phyloP scores from a whole-genome alignment of 1,140 invertebrate genomes.

The Heliconius eleuchia region DNA sequence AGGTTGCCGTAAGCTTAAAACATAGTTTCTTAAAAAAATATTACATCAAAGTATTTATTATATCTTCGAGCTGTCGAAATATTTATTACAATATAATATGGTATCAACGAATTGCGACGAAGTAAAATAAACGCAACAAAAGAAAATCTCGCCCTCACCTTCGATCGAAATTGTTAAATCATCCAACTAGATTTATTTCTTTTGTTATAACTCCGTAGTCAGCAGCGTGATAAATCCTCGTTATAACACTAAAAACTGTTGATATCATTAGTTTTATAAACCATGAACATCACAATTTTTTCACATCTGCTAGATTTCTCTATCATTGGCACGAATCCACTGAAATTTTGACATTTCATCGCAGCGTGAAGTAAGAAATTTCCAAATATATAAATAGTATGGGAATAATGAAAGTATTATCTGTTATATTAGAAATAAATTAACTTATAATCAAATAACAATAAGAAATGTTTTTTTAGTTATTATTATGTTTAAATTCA shows the following conservation, averaged over 20 bases:
- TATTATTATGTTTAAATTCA: background rate
- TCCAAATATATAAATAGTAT: conserved; percentile 30
- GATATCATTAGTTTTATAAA: conserved; percentile 54
- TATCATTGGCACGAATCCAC: conserved; percentile 69
- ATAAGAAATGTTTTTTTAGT: background rate
- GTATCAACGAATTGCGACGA: conserved; percentile 39
- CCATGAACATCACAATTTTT: conserved; percentile 55
- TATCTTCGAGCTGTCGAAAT: background rate
- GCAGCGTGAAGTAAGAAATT: conserved; percentile 54
- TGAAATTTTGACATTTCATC: conserved; percentile 75
- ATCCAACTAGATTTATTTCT: conserved; percentile 57
- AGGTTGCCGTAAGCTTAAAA: background rate
- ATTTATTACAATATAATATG: conserved; percentile 15
- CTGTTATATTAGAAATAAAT: background rate
- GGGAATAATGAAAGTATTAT: background rate
- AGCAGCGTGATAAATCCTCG: conserved; percentile 27
- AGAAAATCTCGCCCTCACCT: conserved; percentile 65
- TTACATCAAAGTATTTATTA: background rate
- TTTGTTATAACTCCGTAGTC: conserved; percentile 24
- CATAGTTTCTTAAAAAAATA: background rate
- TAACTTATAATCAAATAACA: too few species aligned
- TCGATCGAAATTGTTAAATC: conserved; percentile 63
- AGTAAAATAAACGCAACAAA: conserved; percentile 58
- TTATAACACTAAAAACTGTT: conserved; percentile 42
- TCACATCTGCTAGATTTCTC: conserved; percentile 59